Base-by-base conservation (phyloP, 2,888 invertebrate species). In the Caenorhabditis zanzibari region DNA sequence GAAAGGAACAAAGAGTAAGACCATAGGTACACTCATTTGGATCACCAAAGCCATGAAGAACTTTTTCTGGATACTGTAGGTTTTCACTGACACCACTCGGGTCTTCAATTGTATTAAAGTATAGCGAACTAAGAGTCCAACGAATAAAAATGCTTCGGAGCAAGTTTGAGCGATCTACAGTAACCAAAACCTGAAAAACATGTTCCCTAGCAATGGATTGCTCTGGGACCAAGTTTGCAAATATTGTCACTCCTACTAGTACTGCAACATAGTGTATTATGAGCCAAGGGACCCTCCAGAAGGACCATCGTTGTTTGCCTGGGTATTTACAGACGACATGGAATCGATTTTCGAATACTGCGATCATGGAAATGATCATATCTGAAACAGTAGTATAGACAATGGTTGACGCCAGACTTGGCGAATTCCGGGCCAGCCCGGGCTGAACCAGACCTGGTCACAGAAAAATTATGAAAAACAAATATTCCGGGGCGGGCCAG, bases 291-390 rank as follows among this genome's bases (percentile, higher is more conserved):
- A 5, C 32, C 12, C 72, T 41, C 49, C 72, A 72, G n/a, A 22
- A 35, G 1, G 22, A 44, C 63, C 63, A 63, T 14, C 12, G 1
- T 16, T 44, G 5, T 35, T 35, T 44, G 22, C 10, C 63, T 4
- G 32, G 16, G 10, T n/a, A 59, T 0, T 24, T 4, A 24, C 72
- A 72, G 7, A 72, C 24, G 7, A 59, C 22, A 7, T 47, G n/a
- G 38, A 73, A 73, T 16, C 73, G 35, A 12, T 63, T 72, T 16
- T 72, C 72, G n/a, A 72, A 72, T 10, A 72, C 56, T 0, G 59
- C 58, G 1, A 59, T 9, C 0, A 72, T 59, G 5, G 72, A 44
- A 19, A 9, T 28, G 1, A 58, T 5, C 19, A 68, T 14, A 54
- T 38, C 66, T 66, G 32, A 10, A 66, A 64, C 16, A 38, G 38